Conservation (phyloP, 2,797 vertebrate species). For the Etheostoma perlongum region DNA sequence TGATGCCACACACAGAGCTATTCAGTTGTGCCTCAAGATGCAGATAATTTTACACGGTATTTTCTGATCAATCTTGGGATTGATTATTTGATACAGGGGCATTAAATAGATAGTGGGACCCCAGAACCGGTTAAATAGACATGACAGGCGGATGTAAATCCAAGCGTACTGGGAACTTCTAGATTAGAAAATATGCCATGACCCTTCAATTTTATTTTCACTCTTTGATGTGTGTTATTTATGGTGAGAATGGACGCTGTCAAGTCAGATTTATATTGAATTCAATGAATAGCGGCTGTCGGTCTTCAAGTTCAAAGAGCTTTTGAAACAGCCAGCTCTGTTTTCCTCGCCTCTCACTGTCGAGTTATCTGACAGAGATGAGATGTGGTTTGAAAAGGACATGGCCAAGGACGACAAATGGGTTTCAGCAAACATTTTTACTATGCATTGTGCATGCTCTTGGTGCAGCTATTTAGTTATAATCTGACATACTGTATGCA, state of each 20-base stretch:
- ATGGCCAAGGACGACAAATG: conserved; percentile 76
- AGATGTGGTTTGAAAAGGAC: conserved; percentile 83
- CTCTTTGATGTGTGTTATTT: conserved; percentile 79
- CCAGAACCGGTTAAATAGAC: conserved; percentile 32
- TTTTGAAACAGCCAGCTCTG: conserved; percentile 75
- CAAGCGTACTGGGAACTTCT: conserved; percentile 26
- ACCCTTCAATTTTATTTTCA: conserved; percentile 60
- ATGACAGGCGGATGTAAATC: conserved; percentile 54
- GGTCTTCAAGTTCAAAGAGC: conserved; percentile 80
- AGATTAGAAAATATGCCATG: conserved; percentile 59
- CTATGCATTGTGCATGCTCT: conserved; percentile 55
- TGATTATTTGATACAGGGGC: conserved; percentile 52
- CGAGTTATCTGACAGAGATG: conserved; percentile 69
- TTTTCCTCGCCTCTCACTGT: conserved; percentile 62
- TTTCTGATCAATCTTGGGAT: conserved; percentile 45
- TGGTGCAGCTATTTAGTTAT: conserved; percentile 47
- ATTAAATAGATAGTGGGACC: conserved; percentile 51
- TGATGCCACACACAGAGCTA: conserved; percentile 20
- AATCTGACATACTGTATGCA: conserved; percentile 48
- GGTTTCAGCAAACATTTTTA: conserved; percentile 69
- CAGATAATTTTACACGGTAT: conserved; percentile 17
- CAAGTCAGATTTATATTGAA: conserved; percentile 77
- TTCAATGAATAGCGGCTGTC: conserved; percentile 72
- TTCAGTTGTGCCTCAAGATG: conserved; percentile 19
- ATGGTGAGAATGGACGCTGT: conserved; percentile 79